Conservation (phyloP, 1,140 invertebrate genomes). For the Aphelinus certus region DNA sequence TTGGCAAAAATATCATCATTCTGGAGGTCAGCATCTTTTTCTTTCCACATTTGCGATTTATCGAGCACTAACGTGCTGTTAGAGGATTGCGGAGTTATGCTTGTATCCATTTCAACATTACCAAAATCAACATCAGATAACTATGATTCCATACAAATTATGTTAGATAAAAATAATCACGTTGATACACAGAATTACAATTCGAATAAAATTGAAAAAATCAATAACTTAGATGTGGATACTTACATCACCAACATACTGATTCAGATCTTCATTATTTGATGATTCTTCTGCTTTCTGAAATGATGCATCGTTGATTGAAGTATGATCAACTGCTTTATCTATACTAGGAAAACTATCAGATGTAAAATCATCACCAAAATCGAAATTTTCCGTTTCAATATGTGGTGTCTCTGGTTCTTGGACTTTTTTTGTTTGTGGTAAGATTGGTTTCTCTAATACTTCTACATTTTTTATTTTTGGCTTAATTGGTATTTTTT, state of each 20-base stretch:
- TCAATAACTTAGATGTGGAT: neutral
- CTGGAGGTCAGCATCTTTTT: slow-evolving; percentile 21
- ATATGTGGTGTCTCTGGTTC: slow-evolving; percentile 1
- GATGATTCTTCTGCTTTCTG: slow-evolving; percentile 30
- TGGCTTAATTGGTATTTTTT: neutral
- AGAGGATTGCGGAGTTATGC: slow-evolving; percentile 16
- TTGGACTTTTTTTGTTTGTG: neutral
- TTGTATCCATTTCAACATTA: slow-evolving; percentile 42
- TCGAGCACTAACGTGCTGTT: neutral
- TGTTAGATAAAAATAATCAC: neutral
- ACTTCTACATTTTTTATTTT: slow-evolving; percentile 11
- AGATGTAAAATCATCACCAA: slow-evolving; percentile 43
- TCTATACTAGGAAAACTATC: slow-evolving; percentile 45
- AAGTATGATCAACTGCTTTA: neutral
- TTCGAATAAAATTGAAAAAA: slow-evolving; percentile 13
- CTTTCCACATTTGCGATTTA: slow-evolving; percentile 45
- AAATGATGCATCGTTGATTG: slow-evolving; percentile 7
- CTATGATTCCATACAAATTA: slow-evolving; percentile 30
- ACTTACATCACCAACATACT: slow-evolving; percentile 51
- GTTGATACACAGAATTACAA: slow-evolving; percentile 8
- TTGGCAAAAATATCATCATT: slow-evolving; percentile 41
- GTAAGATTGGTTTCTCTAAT: neutral
- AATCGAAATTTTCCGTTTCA: slow-evolving; percentile 32
- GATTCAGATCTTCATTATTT: slow-evolving; percentile 36
- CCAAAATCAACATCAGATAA: slow-evolving; percentile 54